Percentiles rank a stretch among this genome's conserved stretches.
phyloP scores from a whole-genome alignment of 2,888 invertebrate species.

The Coecobrya sp. region DNA sequence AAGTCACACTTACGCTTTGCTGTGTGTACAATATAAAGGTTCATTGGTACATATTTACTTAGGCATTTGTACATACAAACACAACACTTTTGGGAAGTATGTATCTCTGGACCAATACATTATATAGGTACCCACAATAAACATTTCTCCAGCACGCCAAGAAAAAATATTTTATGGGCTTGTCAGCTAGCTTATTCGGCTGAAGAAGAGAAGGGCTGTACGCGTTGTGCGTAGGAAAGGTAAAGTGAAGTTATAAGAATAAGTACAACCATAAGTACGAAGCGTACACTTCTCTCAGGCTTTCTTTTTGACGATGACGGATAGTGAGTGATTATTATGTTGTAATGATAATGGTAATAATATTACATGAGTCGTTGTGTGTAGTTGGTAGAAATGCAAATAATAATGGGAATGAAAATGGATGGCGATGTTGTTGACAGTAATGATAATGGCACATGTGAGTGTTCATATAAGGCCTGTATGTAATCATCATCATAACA shows the following conservation, averaged over 20 bases:
- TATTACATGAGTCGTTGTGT: constrained; percentile 26
- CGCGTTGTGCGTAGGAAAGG: constrained; percentile 15
- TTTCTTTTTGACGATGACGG: constrained; percentile 61
- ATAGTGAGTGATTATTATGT: constrained; percentile 72
- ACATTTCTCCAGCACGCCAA: constrained; percentile 10
- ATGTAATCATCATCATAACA: constrained; percentile 1
- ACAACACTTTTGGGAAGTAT: background rate
- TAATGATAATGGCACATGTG: constrained; percentile 53
- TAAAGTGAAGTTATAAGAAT: background rate
- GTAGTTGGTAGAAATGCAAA: constrained; percentile 55
- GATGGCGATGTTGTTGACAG: constrained; percentile 64
- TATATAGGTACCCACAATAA: background rate
- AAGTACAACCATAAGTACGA: background rate
- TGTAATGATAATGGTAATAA: constrained; percentile 56
- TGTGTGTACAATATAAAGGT: no score
- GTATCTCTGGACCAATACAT: background rate
- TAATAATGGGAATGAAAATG: constrained; percentile 49
- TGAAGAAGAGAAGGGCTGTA: background rate
- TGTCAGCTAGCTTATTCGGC: constrained; percentile 13
- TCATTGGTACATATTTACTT: constrained; percentile 35
- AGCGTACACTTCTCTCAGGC: background rate
- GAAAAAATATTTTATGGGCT: constrained; percentile 62
- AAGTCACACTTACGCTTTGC: constrained; percentile 31
- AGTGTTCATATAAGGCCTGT: background rate
- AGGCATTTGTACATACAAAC: background rate